These are phyloP conservation scores for Psophia crepitans DNA, from an alignment of 2,113 vertebrate species.

Conservation along the genomic window DNA sequence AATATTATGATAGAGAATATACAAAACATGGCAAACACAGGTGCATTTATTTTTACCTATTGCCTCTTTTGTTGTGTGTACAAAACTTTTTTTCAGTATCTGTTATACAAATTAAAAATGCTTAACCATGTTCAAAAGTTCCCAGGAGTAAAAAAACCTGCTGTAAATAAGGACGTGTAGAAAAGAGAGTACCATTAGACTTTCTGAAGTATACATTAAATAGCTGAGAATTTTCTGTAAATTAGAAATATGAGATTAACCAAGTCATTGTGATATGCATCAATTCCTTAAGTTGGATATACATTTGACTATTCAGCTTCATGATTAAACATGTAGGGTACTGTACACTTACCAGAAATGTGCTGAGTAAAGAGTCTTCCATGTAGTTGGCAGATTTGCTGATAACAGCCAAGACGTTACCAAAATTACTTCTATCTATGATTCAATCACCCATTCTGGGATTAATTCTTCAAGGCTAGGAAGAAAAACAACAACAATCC, in stretches of 20 bases:
- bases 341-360: not conserved
- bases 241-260: not conserved
- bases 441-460: not conserved
- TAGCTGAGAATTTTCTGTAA: not conserved
- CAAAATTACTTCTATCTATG: not conserved
- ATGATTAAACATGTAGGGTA: not conserved
- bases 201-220: not conserved
- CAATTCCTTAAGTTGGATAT: not conserved
- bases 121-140: not conserved
- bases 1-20: not conserved
- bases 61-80: not conserved
- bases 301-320: not conserved
- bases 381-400: not conserved
- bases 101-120: not conserved
- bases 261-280: not conserved
- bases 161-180: not conserved
- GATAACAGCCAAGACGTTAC: not conserved
- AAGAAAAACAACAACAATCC: not conserved
- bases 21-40: not conserved
- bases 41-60: not conserved
- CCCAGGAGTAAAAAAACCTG: not conserved
- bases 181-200: not conserved
- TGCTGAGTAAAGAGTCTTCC: not conserved
- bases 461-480: not conserved
- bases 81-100: not conserved